Evolutionary conservation across 1,140 invertebrate species (phyloP), one percentile per base, ranked within the genome.

Genomic region (Drosophila rhopaloa): DNA sequence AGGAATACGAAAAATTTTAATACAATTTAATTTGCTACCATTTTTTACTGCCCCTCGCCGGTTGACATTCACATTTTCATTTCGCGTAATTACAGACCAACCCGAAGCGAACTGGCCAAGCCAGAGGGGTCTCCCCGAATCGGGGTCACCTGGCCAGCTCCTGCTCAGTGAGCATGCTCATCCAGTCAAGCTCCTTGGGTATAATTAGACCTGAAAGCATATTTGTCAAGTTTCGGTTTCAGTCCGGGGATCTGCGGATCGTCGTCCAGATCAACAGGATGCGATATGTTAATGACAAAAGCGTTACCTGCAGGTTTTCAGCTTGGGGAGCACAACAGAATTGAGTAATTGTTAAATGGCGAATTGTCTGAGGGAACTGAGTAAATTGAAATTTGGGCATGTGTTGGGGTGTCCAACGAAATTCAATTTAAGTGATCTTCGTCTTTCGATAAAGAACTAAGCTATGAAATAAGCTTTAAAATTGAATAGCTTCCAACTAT

Each of bases 11-110:
- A 71, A 51, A 88, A 81, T 68, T 60, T 81, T 82, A 88, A 88
- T 88, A 88, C 73, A 88, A 83, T 89, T 83, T 89, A 89, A 89
- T 88, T 86, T 83, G 76, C 79, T 66, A 75, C 73, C 47, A 65
- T 80, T 79, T 85, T 65, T 78, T 81, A 41, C 27, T 62, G 43
- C 41, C 72, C 46, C 59, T 48, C 29, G 29, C 55, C 53, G 38
- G 66, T 88, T 88, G 84, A 80, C 84, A 88, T 83, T 88, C 80
- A 89, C 83, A 89, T 80, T 80, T 89, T 89, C 70, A 74, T 83
- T 77, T 71, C 46, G 47, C 84, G 68, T 89, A 89, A 88, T 88
- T 88, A 79, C 55, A 84, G 50, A 70, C 66, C 50, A 59, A 57
- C 47, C 56, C 56, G 50, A 55, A 16, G 16, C 43, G 27, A 27